Evolutionary conservation across 2,797 vertebrate genomes (phyloP), one percentile per base, ranked within the genome.

Genomic region (Rallus crepitans): DNA sequence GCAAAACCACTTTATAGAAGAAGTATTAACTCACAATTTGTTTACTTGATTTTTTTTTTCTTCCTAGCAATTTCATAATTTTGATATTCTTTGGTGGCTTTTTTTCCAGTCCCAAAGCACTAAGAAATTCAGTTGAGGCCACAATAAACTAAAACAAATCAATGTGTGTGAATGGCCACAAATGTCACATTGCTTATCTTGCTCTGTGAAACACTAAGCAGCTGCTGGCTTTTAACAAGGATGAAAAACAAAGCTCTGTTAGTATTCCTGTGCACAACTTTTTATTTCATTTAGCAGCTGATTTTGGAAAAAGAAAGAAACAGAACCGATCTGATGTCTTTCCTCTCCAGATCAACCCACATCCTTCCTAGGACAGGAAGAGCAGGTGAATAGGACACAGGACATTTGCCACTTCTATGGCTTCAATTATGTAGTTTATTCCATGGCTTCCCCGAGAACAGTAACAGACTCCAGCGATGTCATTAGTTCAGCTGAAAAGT

Each of bases 361-460:
- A 98, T 97, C 97, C 97, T 98, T 98, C 97, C 97, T 97, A 86
- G 39, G 40, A 73, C 96, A 97, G 97, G 97, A 98, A 98, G 93
- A 97, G 82, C 95, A 98, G 97, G 98, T 98, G 98, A 97, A 97
- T 82, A 96, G 97, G 97, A 97, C 94, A 94, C 77, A 37, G 77
- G 80, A 96, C 77, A 69, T 88, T 96, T 96, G 94, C 80, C 85
- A 81, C 89, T 95, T 97, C 78, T 73, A 23, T 72, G 73, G 37
- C 91, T 94, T 96, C 93, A 92, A 30, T 96, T 96, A 89, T 50
- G 31, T 95, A 86, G 85, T 96, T 94, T 79, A 94, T 91, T 69
- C 85, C 23, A 53, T 57, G 69, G 31, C 84, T 89, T 96, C 89
- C 77, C 84, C 19, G 31, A 91, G 84, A 72, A 91, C 71, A 97